Base-by-base conservation (phyloP, 1,140 invertebrate species). In the Bombyx mandarina region DNA sequence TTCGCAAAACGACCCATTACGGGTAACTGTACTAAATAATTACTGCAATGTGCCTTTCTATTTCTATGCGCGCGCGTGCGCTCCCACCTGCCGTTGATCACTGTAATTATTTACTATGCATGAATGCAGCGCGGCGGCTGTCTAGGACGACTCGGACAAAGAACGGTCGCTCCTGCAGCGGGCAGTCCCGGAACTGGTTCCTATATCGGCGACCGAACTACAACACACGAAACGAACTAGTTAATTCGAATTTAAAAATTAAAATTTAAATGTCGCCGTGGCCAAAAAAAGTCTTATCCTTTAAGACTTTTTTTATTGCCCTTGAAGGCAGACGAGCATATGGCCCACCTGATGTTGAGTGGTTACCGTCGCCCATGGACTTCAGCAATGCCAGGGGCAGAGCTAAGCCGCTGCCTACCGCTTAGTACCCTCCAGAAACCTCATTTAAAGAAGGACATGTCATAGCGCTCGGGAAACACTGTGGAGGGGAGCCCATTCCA, bases 1-100 rank as follows among this genome's bases (percentile, higher is more conserved):
- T 86, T 84, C 71, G 77, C 73, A 81, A 86, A 84, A 82, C 69
- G 79, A 63, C 81, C 79, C 79, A 86, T 86, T 86, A 86, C 71
- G 76, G 79, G 73, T 86, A 86, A 86, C 83, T 82, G 83, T 86
- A 86, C 77, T 82, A 81, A 86, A 86, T 86, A 86, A 86, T 86
- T 86, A 86, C 75, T 86, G 83, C 83, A 86, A 86, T 82, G 79
- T 84, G 83, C 73, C 79, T 84, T 84, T 84, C 83, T 86, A 84
- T 86, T 82, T 82, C 83, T 86, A 86, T 86, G 80, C 79, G 79
- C 77, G 69, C 80, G 79, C 79, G 79, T 79, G 81, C 78, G 74
- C 67, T 46, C 75, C 69, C 83, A 84, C 83, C 83, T 86, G 81
- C 80, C 80, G 72, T 65, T 79, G 81, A 79, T 83, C 79, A 77